Percentiles rank a stretch among this genome's conserved stretches.
phyloP scores from a whole-genome alignment of 53 echinoderm and acorn worm species.

The Actinopyga echinites region DNA sequence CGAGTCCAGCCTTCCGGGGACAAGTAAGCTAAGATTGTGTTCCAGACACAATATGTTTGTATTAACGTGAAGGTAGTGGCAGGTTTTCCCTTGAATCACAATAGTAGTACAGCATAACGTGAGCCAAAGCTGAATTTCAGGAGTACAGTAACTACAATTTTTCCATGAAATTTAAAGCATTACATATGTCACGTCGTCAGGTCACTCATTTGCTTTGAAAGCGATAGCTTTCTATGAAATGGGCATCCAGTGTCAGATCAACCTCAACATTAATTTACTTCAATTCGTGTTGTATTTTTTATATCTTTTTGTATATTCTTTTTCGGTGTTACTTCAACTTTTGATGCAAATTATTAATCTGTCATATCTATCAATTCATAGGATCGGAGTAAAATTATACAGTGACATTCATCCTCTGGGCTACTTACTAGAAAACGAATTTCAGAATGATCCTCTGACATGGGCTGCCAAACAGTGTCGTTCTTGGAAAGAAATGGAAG shows the following conservation, averaged over 20 bases:
- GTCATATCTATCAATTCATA: neutral
- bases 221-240: no score
- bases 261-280: no score
- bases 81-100: neutral
- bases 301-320: no score
- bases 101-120: neutral
- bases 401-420: constrained; percentile 83
- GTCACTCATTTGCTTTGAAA: no score
- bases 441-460: constrained; percentile 58
- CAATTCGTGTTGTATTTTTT: no score
- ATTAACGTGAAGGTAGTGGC: no score
- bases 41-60: no score
- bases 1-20: constrained; percentile 73
- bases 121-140: neutral
- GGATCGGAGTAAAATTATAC: constrained; percentile 56
- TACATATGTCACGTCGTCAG: no score
- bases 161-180: no score
- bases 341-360: neutral
- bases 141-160: no score
- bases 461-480: constrained; percentile 71
- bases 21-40: constrained; percentile 34
- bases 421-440: constrained; percentile 69
- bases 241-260: no score
- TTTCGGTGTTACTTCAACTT: no score
- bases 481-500: constrained; percentile 41